Evolutionary conservation across 2,888 invertebrate species (phyloP).

Genomic region (Melieria crassipennis): DNA sequence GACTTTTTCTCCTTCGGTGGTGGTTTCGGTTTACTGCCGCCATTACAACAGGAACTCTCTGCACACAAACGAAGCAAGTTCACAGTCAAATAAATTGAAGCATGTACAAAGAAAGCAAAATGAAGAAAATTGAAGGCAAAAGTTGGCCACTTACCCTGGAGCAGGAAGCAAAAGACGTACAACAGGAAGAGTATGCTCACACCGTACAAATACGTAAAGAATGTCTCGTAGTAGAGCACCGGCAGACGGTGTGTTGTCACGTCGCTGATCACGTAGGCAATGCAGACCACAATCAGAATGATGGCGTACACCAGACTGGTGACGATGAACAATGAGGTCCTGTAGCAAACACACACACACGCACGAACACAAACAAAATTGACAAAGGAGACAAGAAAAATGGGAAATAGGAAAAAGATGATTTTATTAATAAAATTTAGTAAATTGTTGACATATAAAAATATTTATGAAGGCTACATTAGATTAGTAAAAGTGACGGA

Average conservation of each 20-base stretch:
- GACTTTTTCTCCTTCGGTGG: slow-evolving; percentile 75
- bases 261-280: slow-evolving; percentile 94
- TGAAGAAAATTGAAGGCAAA: no score
- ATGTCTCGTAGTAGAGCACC: slow-evolving; percentile 92
- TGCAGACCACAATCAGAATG: slow-evolving; percentile 90
- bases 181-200: slow-evolving; percentile 92
- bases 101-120: no score
- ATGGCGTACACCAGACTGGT: slow-evolving; percentile 97
- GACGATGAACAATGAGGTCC: slow-evolving; percentile 93
- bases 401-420: slow-evolving; percentile 2
- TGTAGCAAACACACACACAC: slow-evolving; percentile 59
- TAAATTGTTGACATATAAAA: slow-evolving; percentile 25
- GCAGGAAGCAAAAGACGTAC: slow-evolving; percentile 93
- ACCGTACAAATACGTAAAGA: slow-evolving; percentile 94
- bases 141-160: slow-evolving; percentile 72
- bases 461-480: slow-evolving; percentile 4
- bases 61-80: slow-evolving; percentile 6
- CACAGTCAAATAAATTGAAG: no score
- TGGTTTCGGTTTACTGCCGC: slow-evolving; percentile 73
- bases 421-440: slow-evolving; percentile 2
- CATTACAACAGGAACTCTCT: slow-evolving; percentile 87
- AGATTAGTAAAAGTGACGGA: no score
- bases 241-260: slow-evolving; percentile 93
- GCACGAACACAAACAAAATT: neutral
- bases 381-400: neutral